These are phyloP conservation scores for Vidua macroura DNA, from an alignment of 2,113 vertebrate species.

Conservation along the genomic window DNA sequence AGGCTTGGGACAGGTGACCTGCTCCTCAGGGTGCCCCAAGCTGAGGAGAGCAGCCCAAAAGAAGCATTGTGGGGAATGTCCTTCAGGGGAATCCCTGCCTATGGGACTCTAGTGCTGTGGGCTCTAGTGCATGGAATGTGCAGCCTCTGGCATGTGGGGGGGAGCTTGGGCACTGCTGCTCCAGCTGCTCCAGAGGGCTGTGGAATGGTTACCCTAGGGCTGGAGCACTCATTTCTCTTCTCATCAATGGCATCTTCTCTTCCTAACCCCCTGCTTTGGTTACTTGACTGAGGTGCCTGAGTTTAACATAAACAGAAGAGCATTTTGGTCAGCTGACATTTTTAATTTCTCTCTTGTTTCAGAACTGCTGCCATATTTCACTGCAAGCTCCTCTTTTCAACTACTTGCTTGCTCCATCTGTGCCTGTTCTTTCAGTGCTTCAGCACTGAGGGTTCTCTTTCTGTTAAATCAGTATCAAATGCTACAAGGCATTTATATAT, in stretches of 20 bases:
- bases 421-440: neutral
- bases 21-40: neutral
- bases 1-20: neutral
- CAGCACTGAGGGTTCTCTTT: neutral
- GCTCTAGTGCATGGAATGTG: neutral
- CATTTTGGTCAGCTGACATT: neutral
- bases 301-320: neutral
- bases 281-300: neutral
- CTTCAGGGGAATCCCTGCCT: neutral
- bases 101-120: neutral
- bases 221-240: neutral
- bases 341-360: neutral
- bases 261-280: neutral
- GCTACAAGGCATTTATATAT: neutral
- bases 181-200: neutral
- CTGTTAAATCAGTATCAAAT: neutral
- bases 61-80: neutral
- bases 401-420: neutral
- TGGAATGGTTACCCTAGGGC: neutral
- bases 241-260: neutral
- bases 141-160: neutral
- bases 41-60: neutral
- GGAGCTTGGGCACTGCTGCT: neutral
- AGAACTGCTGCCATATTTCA: neutral
- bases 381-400: neutral